These are phyloP conservation scores for Chlorospingus semifuscus DNA, from an alignment of 2,797 vertebrate genomes.

Conservation along the genomic window DNA sequence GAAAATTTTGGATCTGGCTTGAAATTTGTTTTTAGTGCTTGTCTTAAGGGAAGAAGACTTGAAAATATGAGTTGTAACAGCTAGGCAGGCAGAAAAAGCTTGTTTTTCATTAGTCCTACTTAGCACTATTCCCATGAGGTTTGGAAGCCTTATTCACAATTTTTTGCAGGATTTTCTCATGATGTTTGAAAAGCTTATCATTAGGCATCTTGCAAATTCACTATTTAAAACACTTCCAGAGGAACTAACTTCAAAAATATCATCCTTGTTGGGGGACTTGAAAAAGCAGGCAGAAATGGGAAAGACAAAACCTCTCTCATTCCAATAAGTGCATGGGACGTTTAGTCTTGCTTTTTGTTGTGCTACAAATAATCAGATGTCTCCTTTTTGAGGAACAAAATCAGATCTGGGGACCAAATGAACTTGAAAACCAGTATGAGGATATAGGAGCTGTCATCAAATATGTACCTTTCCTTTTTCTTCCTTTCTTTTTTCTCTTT, in stretches of 20 bases:
- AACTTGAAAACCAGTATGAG: not conserved
- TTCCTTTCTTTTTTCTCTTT: not conserved
- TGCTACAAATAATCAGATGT: not conserved
- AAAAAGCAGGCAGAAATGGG: not conserved
- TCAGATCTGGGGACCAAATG: not conserved
- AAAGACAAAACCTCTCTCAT: not conserved
- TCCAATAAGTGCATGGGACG: not conserved
- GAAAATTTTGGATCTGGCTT: not conserved
- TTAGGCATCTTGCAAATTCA: slow-evolving; percentile 14
- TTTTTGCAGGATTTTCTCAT: slow-evolving; percentile 10
- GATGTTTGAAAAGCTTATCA: not conserved
- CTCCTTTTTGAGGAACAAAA: not conserved
- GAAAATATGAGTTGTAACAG: not conserved
- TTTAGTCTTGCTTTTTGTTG: not conserved
- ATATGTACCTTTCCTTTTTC: rapidly evolving
- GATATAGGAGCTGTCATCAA: not conserved
- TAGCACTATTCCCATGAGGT: not conserved
- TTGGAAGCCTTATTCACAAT: not conserved
- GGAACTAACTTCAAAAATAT: not conserved
- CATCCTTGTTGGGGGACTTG: not conserved
- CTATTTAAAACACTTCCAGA: not conserved
- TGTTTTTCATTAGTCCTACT: slow-evolving; percentile 21
- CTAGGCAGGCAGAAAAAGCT: not conserved
- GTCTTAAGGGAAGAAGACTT: slow-evolving; percentile 14
- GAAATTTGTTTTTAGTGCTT: slow-evolving; percentile 8